Percentiles rank a stretch among this genome's conserved stretches.
Conservation (phyloP, 2,113 vertebrate species). For the Nanorana parkeri region DNA sequence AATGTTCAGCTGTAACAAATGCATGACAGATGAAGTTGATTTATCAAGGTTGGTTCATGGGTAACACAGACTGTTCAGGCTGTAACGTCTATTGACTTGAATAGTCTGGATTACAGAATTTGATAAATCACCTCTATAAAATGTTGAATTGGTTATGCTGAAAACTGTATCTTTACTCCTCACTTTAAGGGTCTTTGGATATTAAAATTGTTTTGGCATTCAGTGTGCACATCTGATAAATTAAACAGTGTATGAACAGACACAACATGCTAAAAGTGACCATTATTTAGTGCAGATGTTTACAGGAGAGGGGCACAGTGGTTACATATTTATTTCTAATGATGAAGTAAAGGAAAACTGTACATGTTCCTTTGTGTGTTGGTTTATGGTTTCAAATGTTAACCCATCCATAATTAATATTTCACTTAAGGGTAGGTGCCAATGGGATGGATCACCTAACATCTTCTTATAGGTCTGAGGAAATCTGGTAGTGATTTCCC, state of each 20-base stretch:
- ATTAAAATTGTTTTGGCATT: not conserved
- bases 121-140: conserved; percentile 37
- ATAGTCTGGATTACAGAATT: conserved; percentile 19
- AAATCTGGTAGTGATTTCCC: no score
- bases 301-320: no score
- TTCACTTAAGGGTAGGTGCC: no score
- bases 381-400: no score
- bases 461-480: no score
- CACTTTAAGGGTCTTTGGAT: not conserved
- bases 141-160: not conserved
- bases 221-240: not conserved
- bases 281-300: not conserved
- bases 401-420: no score
- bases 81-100: conserved; percentile 24
- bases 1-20: conserved; percentile 6
- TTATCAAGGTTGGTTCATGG: conserved; percentile 33
- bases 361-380: no score
- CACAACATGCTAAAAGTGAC: not conserved
- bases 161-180: not conserved
- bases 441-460: no score
- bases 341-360: no score
- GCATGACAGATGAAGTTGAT: conserved; percentile 14
- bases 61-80: conserved; percentile 7
- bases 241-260: not conserved
- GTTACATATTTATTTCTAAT: no score